phyloP scores from a whole-genome alignment of 2,888 invertebrate genomes.

The Tetheella fluctuosa region DNA sequence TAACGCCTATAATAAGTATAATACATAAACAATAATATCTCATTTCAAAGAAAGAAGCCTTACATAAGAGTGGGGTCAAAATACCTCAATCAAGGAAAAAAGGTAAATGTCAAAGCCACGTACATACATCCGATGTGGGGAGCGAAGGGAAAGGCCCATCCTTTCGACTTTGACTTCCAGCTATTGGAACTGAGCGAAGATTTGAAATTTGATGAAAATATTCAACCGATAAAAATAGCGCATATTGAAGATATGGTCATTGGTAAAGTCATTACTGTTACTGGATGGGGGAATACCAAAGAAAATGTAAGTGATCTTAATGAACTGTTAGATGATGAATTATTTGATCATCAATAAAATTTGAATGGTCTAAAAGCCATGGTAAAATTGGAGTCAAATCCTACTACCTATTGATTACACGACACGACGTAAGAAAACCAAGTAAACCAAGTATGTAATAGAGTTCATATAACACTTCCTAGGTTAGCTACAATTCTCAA shows the following conservation, averaged over 20 bases:
- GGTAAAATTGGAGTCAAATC: too few relatives aligned
- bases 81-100: conserved; percentile 61
- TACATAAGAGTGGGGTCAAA: conserved; percentile 71
- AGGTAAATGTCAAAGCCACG: conserved; percentile 44
- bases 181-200: conserved; percentile 58
- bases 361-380: too few relatives aligned
- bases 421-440: too few relatives aligned
- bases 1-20: not conserved
- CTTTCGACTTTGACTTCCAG: conserved; percentile 76
- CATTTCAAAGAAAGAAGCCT: conserved; percentile 60
- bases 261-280: conserved; percentile 70
- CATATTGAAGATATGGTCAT: conserved; percentile 72
- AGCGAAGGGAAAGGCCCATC: conserved; percentile 61
- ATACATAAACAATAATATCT: not conserved
- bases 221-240: conserved; percentile 70
- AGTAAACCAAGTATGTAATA: too few relatives aligned
- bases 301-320: conserved; percentile 68
- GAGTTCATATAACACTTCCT: too few relatives aligned
- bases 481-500: too few relatives aligned
- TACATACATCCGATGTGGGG: conserved; percentile 66
- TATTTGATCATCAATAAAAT: not conserved
- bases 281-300: conserved; percentile 77
- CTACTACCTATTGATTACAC: too few relatives aligned
- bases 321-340: not conserved
- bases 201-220: conserved; percentile 59